Evolutionary conservation across 2,113 vertebrate species (phyloP).

Genomic region (Myiozetetes cayanensis): DNA sequence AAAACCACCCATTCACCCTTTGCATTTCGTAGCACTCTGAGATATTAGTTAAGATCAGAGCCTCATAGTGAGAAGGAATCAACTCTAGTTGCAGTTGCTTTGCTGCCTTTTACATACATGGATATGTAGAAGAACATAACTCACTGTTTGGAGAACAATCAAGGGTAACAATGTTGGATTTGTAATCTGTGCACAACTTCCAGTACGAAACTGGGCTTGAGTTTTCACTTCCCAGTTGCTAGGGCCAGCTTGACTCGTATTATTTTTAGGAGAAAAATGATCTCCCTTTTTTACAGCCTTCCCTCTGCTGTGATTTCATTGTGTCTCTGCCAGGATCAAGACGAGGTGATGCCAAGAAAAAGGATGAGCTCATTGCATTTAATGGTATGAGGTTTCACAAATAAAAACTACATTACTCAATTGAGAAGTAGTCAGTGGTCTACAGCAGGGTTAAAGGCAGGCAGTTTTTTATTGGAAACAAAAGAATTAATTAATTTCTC

Average conservation of each 20-base stretch:
- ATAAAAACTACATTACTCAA: not conserved
- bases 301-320: slow-evolving; percentile 58
- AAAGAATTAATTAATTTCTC: not conserved
- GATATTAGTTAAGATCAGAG: not conserved
- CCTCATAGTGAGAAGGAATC: not conserved
- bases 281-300: slow-evolving; percentile 55
- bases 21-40: not conserved
- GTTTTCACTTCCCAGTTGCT: slow-evolving; percentile 13
- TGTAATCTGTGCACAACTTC: not conserved
- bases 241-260: slow-evolving; percentile 5
- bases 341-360: slow-evolving; percentile 51
- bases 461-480: not conserved
- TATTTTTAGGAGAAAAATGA: slow-evolving; percentile 73
- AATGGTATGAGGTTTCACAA: slow-evolving; percentile 43
- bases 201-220: slow-evolving; percentile 1
- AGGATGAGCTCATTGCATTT: slow-evolving; percentile 66
- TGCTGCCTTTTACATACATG: not conserved
- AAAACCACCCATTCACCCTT: not conserved
- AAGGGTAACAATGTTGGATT: not conserved
- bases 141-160: not conserved
- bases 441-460: not conserved
- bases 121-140: not conserved
- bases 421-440: not conserved
- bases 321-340: slow-evolving; percentile 40
- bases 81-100: not conserved